phyloP scores from a whole-genome alignment of 2,888 invertebrate genomes.

The Dicyrtoma fusca region DNA sequence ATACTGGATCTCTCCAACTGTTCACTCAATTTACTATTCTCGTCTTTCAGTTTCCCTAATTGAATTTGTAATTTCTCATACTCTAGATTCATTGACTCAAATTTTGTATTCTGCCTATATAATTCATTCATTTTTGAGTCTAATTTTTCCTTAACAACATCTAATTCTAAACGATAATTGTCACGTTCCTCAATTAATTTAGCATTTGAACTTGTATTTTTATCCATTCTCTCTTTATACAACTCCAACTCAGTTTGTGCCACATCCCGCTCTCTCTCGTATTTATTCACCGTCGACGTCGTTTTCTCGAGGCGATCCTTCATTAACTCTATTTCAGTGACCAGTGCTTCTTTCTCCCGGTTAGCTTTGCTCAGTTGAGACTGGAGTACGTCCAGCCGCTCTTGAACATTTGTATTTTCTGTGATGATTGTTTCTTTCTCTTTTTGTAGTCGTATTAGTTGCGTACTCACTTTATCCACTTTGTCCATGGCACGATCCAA shows the following conservation, averaged over 20 bases:
- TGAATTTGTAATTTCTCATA: slow-evolving; percentile 40
- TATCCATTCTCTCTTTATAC: slow-evolving; percentile 73
- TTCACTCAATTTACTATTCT: slow-evolving; percentile 36
- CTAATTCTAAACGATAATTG: slow-evolving; percentile 39
- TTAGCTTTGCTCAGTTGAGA: slow-evolving; percentile 85
- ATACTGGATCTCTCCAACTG: slow-evolving; percentile 66
- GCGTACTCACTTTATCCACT: slow-evolving; percentile 64
- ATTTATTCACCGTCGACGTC: slow-evolving; percentile 78
- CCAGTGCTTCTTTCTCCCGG: slow-evolving; percentile 66
- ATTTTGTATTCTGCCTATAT: slow-evolving; percentile 35
- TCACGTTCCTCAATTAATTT: slow-evolving; percentile 42
- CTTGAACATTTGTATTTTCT: slow-evolving; percentile 78
- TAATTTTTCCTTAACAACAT: slow-evolving; percentile 46
- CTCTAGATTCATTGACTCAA: slow-evolving; percentile 39
- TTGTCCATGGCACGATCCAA: slow-evolving; percentile 66
- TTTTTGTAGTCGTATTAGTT: slow-evolving; percentile 79
- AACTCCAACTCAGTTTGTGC: slow-evolving; percentile 90
- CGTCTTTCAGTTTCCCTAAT: slow-evolving; percentile 36
- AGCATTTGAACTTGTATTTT: slow-evolving; percentile 32
- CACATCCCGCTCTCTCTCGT: slow-evolving; percentile 83
- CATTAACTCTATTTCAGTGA: slow-evolving; percentile 69
- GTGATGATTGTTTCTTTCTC: slow-evolving; percentile 85
- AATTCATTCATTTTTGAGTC: slow-evolving; percentile 35
- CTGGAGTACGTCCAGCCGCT: slow-evolving; percentile 78
- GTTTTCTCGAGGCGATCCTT: slow-evolving; percentile 90